Evolutionary conservation across 2,888 invertebrate genomes (phyloP), one percentile per base, ranked within the genome.

Genomic region (Lymantria dispar): DNA sequence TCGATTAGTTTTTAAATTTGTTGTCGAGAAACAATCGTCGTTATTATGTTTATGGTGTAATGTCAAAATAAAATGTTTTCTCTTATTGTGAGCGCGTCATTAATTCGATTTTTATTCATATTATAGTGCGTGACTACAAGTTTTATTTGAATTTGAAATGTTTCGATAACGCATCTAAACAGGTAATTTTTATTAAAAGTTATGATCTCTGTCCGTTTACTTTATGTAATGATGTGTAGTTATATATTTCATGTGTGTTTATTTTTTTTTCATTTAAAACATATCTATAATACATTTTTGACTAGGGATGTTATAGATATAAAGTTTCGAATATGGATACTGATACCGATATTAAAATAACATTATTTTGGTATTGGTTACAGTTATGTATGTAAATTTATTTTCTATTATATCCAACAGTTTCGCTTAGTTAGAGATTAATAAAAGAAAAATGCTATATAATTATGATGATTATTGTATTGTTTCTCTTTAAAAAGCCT

Each of bases 21-120:
- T 72, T 58, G 55, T 60, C 59, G 47, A 68, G 70, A 80, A 79
- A 82, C 80, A 84, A 83, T 85, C 75, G 72, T 75, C 71, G 78
- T 78, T 81, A 83, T 85, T 82, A 82, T 77, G 76, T 86, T 85
- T 85, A 86, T 84, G 74, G 78, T 81, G 70, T 83, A 81, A 84
- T 86, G 81, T 86, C 82, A 80, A 85, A 88, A 86, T 87, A 82
- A 80, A 85, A 85, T 85, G 85, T 83, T 85, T 75, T 67, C 76
- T 72, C 72, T 75, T 78, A 69, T 74, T 77, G 78, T 80, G 76
- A 77, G 74, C 74, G 78, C 78, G 76, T 83, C 83, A 82, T 84
- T 83, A 85, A 86, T 85, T 83, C 75, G 69, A 82, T 78, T 81
- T 83, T 84, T 84, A 84, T 84, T 84, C 76, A 83, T 78, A 80